Base-by-base conservation (phyloP, 30 jellyfish, hydroid and myxozoan genomes). In the Hydractinia symbiolongicarpus region DNA sequence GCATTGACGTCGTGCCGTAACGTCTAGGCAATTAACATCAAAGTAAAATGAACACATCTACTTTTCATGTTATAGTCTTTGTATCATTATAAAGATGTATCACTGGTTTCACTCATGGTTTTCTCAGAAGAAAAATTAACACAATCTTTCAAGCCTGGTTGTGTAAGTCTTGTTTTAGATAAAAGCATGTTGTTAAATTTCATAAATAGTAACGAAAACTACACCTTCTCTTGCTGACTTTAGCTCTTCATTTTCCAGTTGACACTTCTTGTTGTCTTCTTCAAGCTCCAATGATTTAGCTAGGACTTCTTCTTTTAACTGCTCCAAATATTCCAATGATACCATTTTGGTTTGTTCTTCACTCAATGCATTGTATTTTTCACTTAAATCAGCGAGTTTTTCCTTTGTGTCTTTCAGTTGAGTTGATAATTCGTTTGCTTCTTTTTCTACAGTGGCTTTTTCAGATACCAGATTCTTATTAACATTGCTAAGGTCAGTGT, bases 341-440 rank as follows among this genome's bases (percentile, higher is more conserved):
- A 74, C 68, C 83, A 74, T 74, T 14, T 30, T 30, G 15, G 51
- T 67, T 50, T 74, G 83, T 50, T 74, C 68, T 67, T 74, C 83
- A 7, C 40, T 8, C 4, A 64, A 51, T 6, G 19, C 52, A n/a
- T 64, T 7, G 16, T 51, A 64, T 2, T 64, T 64, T 44, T 13
- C 40, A 49, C 49, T 66, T 5, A 74, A 30, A 5, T n/a, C 6
- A 4, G 58, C 4, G 54, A 74, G 68, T 13, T 49, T 40, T 50
- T 74, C 61, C 51, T 50, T 74, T 74, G 66, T 11, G 51, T 66
- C 13, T 9, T 13, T 13, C 0, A 74, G 51, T 74, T 74, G 51
- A 5, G 14, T 67, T 4, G 51, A 11, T 5, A n/a, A 50, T 4
- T n/a, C 6, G 54, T 50, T 44, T 9, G 54, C 54, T 13, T 74